A percentile compares a stretch with the other conserved stretches of the same genome.
Conservation (phyloP, 1,140 invertebrate genomes). For the Heliconius himera region DNA sequence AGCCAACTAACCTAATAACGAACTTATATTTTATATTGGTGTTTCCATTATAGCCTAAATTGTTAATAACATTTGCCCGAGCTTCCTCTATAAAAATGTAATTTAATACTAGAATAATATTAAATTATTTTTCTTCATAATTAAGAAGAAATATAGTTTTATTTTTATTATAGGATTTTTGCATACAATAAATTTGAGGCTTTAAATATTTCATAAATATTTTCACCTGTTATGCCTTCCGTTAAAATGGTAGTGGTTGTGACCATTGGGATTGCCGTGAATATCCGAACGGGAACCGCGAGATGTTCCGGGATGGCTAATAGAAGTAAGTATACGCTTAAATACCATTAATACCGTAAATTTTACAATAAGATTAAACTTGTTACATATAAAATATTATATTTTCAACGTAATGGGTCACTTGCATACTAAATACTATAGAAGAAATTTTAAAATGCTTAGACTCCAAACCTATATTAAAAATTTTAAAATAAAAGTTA, state of each 20-base stretch:
- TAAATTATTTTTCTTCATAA: no score
- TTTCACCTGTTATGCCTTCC: constrained; percentile 2
- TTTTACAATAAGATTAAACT: not conserved
- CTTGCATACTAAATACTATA: not conserved
- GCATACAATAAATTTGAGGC: not conserved
- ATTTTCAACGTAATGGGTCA: not conserved
- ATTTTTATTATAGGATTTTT: not conserved
- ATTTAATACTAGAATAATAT: not conserved
- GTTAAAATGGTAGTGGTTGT: not conserved
- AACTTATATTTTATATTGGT: no score
- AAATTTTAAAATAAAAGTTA: not conserved
- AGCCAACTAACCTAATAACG: no score
- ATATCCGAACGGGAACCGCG: not conserved
- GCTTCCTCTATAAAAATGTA: not conserved
- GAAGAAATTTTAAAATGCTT: not conserved
- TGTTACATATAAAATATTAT: not conserved
- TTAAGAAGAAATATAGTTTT: no score
- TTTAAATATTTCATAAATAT: not conserved
- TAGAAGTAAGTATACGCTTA: not conserved
- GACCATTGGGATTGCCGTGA: not conserved
- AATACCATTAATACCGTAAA: not conserved
- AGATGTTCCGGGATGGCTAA: constrained; percentile 1
- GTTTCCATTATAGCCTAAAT: no score
- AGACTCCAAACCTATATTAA: not conserved
- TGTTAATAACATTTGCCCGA: not conserved